Evolutionary conservation across 1,140 invertebrate genomes (phyloP).

Genomic region (Dinoponera quadriceps): DNA sequence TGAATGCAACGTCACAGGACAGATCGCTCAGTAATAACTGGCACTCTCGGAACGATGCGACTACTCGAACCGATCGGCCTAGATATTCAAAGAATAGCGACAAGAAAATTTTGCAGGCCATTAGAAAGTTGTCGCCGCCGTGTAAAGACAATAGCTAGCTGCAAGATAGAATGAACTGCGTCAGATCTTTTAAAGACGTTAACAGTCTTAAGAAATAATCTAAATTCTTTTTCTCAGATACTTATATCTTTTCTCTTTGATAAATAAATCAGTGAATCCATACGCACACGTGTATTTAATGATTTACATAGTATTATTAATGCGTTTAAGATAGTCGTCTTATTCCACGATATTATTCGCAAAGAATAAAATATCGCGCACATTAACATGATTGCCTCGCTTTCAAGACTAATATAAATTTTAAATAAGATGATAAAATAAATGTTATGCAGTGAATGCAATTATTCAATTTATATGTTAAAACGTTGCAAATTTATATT

Average conservation of each 20-base stretch:
- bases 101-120: slow-evolving; percentile 63
- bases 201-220: slow-evolving; percentile 1
- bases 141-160: slow-evolving; percentile 39
- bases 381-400: slow-evolving; percentile 66
- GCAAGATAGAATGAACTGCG: slow-evolving; percentile 1
- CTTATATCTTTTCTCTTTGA: slow-evolving; percentile 20
- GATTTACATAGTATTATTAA: slow-evolving; percentile 6
- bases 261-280: slow-evolving; percentile 7
- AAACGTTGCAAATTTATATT: neutral
- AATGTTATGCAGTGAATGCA: neutral
- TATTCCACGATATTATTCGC: neutral
- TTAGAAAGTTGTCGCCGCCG: slow-evolving; percentile 57
- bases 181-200: slow-evolving; percentile 8
- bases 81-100: slow-evolving; percentile 64
- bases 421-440: neutral
- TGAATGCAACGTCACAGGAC: slow-evolving; percentile 45
- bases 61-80: slow-evolving; percentile 23
- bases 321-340: neutral
- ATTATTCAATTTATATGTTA: neutral
- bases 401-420: slow-evolving; percentile 33
- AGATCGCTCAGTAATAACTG: slow-evolving; percentile 7
- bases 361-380: slow-evolving; percentile 1
- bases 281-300: slow-evolving; percentile 3
- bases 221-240: neutral
- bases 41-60: neutral